phyloP scores from a whole-genome alignment of 2,113 vertebrate species.

The Drymodes brunneopygia region DNA sequence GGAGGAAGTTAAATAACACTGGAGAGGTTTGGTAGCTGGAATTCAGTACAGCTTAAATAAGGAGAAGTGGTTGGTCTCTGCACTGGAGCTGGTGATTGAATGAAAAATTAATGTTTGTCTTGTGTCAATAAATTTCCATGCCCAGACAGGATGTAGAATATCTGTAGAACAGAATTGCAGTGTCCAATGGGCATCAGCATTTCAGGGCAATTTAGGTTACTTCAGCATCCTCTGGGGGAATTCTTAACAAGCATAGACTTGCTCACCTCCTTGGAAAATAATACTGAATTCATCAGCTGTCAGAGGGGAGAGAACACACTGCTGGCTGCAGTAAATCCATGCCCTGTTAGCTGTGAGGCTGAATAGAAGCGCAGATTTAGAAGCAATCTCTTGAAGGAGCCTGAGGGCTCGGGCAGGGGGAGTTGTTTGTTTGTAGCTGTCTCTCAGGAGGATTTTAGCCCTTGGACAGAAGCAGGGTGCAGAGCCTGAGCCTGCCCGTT shows the following conservation, averaged over 20 bases:
- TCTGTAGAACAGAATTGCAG: background rate
- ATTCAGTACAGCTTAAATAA: background rate
- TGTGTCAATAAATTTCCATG: background rate
- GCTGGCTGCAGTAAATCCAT: background rate
- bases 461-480: background rate
- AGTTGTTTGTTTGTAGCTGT: background rate
- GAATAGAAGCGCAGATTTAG: background rate
- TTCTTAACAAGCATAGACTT: background rate
- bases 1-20: constrained; percentile 42
- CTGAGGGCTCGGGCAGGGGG: background rate
- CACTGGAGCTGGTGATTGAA: background rate
- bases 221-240: background rate
- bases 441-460: background rate
- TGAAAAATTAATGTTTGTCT: constrained; percentile 10
- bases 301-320: background rate
- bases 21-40: background rate
- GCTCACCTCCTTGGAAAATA: constrained; percentile 4
- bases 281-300: background rate
- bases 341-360: background rate
- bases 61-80: background rate
- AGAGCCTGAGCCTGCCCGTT: background rate
- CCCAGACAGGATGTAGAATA: background rate
- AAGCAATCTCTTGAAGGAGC: background rate
- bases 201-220: background rate
- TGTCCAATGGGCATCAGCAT: background rate